Evolutionary conservation across 2,113 vertebrate species (phyloP), one percentile per base, ranked within the genome.

Genomic region (Leptobrachium leishanense): DNA sequence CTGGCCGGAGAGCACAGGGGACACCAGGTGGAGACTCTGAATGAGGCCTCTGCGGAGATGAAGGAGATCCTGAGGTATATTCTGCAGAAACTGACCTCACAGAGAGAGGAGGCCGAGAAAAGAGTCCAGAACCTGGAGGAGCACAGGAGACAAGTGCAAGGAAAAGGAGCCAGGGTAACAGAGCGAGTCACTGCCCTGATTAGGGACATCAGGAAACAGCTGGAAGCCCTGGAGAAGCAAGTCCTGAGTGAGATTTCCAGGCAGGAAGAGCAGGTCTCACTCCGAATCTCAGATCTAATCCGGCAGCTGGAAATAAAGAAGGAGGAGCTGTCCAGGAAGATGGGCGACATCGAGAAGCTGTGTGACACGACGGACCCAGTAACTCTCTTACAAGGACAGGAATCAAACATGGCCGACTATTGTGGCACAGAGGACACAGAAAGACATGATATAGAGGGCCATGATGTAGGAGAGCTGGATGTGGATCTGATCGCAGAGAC

Each of bases 71-170:
- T 44, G 40, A 62, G 3, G 8, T 2, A 15, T 44, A 11, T 57
- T 12, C 41, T 20, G 41, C 15, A 74, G 40, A 43, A 63, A 20
- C 42, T 74, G 72, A 44, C 20, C 3, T 63, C 57, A 12, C 43
- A 43, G 39, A 63, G 3, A 31, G n/a, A 44, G 15, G 72, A 74
- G 2, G 62, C 15, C 2, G 7, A 44, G 0, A 20, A 62, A 31
- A 62, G 42, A 6, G 7, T 44, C 41, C 57, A 43, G 9, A 5
- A 15, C 31, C 42, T 74, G 41, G 41, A 44, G 41, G n/a, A 44
- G 6, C 57, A 1, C 6, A 68, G 82, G 77, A 85, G 83, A 84
- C 81, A 83, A 12, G 39, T 39, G 75, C 63, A 76, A 75, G 59
- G 55, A 66, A 83, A 86, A 79, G 54, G 70, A 7, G 12, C 40